phyloP scores from a whole-genome alignment of 2,797 vertebrate genomes.

The Sebastes itinus region DNA sequence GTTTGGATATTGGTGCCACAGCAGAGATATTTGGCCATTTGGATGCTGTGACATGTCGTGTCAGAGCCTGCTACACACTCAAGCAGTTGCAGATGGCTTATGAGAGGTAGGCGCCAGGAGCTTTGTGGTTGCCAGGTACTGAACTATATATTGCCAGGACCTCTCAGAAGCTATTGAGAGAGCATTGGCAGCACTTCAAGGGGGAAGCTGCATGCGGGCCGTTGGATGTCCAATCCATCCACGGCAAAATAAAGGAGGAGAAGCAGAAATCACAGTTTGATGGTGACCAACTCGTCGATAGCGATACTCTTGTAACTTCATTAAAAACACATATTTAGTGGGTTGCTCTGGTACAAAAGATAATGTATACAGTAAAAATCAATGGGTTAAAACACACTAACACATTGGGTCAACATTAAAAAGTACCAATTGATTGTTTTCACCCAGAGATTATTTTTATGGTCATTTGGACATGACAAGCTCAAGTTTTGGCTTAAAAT shows the following conservation, averaged over 20 bases:
- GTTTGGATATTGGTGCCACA: constrained; percentile 10
- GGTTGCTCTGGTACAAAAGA: neutral
- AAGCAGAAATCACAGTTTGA: constrained; percentile 39
- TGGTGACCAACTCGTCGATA: constrained; percentile 18
- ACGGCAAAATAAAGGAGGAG: constrained; percentile 36
- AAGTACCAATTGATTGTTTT: neutral
- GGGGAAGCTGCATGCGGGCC: constrained; percentile 36
- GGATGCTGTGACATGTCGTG: constrained; percentile 46
- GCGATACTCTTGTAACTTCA: neutral
- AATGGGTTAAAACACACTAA: neutral
- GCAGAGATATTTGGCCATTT: constrained; percentile 23
- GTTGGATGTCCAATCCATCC: constrained; percentile 47
- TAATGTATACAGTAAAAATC: neutral
- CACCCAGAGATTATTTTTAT: neutral
- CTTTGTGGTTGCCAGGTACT: constrained; percentile 70
- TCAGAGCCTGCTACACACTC: constrained; percentile 49
- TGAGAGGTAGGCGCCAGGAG: constrained; percentile 57
- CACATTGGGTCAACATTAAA: neutral
- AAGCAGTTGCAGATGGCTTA: constrained; percentile 75
- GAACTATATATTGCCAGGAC: constrained; percentile 62
- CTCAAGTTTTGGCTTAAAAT: neutral
- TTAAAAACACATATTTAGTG: constrained; percentile 13
- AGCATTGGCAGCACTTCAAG: constrained; percentile 63
- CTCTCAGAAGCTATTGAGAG: constrained; percentile 67
- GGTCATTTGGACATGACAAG: neutral